Evolutionary conservation across 2,113 vertebrate species (phyloP).

Genomic region (Rallus limicola): DNA sequence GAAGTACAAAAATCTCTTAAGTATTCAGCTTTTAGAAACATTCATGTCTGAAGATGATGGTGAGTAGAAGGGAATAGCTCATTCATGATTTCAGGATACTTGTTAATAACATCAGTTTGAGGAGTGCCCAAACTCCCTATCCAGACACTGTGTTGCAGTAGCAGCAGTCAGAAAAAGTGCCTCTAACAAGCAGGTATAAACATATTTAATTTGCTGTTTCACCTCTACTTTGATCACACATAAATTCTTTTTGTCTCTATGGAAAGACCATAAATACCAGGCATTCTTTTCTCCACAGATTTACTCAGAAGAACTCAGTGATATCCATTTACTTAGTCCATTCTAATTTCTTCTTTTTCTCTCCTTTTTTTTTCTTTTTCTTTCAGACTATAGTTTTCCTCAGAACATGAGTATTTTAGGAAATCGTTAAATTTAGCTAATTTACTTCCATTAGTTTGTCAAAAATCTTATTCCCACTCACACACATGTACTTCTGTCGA

Average conservation of each 20-base stretch:
- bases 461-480: not conserved
- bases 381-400: not conserved
- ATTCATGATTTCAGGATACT: not conserved
- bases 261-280: not conserved
- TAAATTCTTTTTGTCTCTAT: not conserved
- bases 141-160: not conserved
- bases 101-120: not conserved
- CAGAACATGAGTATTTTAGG: not conserved
- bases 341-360: not conserved
- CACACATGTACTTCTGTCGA: not conserved
- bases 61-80: not conserved
- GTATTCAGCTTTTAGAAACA: not conserved
- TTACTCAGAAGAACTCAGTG: not conserved
- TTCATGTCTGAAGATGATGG: not conserved
- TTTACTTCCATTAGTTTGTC: not conserved
- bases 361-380: no score
- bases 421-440: conserved; percentile 11
- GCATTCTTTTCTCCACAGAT: not conserved
- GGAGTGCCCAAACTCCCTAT: not conserved
- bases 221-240: not conserved
- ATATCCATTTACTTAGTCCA: not conserved
- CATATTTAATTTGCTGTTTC: not conserved
- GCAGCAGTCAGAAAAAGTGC: not conserved
- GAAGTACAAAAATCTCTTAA: not conserved
- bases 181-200: not conserved